Base-by-base conservation (phyloP, 2,888 invertebrate species). In the Listrodromus nycthemerus region DNA sequence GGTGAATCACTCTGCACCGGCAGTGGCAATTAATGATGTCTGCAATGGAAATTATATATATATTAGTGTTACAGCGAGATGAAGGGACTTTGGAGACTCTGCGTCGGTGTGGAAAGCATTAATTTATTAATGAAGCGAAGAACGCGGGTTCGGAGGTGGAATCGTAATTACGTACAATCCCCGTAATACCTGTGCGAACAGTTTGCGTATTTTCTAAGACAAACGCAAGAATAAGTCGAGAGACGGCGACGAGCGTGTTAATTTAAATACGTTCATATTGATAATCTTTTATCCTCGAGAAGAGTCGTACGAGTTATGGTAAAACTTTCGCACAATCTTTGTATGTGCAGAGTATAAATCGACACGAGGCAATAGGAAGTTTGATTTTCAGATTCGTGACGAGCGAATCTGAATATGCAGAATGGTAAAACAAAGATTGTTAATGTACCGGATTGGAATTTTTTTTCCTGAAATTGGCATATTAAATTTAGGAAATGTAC, bases 101-200 rank as follows among this genome's bases (percentile, higher is more conserved):
- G 27, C 21, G 66, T 63, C 61, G 61, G 21, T 24, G 30, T 82
- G 74, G 41, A 77, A 73, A 78, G 77, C 67, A 73, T 77, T 45
- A 73, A 82, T 77, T 82, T 82, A 82, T 82, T 69, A 52, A 78
- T 77, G 67, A 73, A 82, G 78, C 69, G 58, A 66, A 73, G 77
- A 82, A 73, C 77, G 48, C 67, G 67, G 67, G 82, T 50, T 33
- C 67, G 78, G 58, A 69, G 76, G 58, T 37, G 65, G 70, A 41
- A 48, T 55, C 0, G 27, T 27, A 58, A 41, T 77, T 77, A 82
- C 65, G 52, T 41, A 16, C 69, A 27, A 48, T 50, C 19, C 27
- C 27, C 21, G 21, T 33, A 52, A 69, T 69, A 69, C n/a, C 48
- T 33, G 33, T 33, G 33, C 33, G 33, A 33, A 33, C 5, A 33